These are phyloP conservation scores for Presbytis comata DNA, from an alignment of 2,797 vertebrate genomes.

Conservation along the genomic window DNA sequence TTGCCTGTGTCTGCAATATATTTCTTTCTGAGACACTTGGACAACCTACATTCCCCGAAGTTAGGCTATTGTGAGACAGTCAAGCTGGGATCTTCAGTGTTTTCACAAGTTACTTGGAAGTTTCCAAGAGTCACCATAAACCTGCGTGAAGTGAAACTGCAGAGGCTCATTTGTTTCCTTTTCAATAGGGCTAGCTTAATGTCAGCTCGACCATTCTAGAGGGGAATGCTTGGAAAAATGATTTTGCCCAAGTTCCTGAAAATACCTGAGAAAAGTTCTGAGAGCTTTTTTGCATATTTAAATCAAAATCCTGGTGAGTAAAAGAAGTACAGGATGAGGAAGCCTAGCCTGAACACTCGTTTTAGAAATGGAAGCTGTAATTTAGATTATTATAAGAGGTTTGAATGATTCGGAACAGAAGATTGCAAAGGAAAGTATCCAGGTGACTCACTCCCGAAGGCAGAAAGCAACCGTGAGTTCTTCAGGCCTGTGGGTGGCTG, in stretches of 20 bases:
- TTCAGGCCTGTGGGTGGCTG: neutral
- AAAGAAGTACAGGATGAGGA: conserved; percentile 43
- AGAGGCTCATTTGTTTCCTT: neutral
- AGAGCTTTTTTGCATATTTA: neutral
- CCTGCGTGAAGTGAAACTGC: neutral
- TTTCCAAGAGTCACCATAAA: neutral
- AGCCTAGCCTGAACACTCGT: neutral
- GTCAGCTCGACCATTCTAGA: conserved; percentile 14
- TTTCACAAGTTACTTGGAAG: neutral
- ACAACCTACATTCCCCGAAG: neutral
- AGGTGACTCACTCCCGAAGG: conserved; percentile 63
- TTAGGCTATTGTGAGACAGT: neutral
- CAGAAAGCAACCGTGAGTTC: neutral
- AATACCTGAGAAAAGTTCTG: conserved; percentile 15
- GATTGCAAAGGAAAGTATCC: conserved; percentile 62
- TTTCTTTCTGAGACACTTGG: conserved; percentile 13
- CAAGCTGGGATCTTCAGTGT: neutral
- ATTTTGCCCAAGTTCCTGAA: conserved; percentile 29
- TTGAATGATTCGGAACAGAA: conserved; percentile 64
- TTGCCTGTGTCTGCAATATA: neutral
- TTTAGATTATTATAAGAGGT: conserved; percentile 59
- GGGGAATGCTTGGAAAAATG: neutral
- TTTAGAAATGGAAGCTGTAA: conserved; percentile 46
- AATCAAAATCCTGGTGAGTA: conserved; percentile 6
- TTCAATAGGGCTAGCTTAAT: neutral